Base-by-base conservation (phyloP, 2,888 invertebrate species). In the Acrobeloides nanus region DNA sequence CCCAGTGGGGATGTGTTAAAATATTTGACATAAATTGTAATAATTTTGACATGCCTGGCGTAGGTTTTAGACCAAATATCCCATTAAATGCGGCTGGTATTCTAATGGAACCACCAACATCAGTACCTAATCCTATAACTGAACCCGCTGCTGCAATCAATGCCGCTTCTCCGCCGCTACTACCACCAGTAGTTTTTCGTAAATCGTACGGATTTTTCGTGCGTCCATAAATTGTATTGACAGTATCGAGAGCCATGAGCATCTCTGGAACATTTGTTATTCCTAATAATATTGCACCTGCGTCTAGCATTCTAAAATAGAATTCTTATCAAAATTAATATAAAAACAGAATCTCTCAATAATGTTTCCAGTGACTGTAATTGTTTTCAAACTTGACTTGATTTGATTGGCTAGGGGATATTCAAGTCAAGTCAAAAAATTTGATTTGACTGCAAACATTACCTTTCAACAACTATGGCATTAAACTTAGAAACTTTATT, bases 201-300 rank as follows among this genome's bases (percentile, higher is more conserved):
- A 48, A 5, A 25, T 51, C 56, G 40, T 58, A 51, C 21, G 51
- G 51, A 26, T 51, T 59, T 4, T n/a, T 15, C 10, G 51, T 51
- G 17, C 51, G 55, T 4, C 51, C 51, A 18, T 18, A 55, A 0
- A 87, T 77, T 43, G 82, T 80, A 74, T 87, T 89, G 40, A 80
- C 81, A 7, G 85, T 84, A 76, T 90, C 89, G 73, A 86, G 87
- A 71, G 32, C 24, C 6, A 39, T 25, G 15, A 23, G 31, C 6
- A 7, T 29, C 15, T 39, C 39, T 7, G 39, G 39, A 5, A 39
- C 39, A 34, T 54, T 48, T 17, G n/a, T 10, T 8, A 31, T 20
- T 20, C 85, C 80, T 26, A 89, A 75, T 0, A 85, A 84, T 43
- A 60, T 60, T 17, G 27, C 27, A 24, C n/a, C 15, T 18, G 48